Evolutionary conservation across 37 sponge, comb jelly and placozoan genomes (phyloP).

Genomic region (Eunapius fragilis): DNA sequence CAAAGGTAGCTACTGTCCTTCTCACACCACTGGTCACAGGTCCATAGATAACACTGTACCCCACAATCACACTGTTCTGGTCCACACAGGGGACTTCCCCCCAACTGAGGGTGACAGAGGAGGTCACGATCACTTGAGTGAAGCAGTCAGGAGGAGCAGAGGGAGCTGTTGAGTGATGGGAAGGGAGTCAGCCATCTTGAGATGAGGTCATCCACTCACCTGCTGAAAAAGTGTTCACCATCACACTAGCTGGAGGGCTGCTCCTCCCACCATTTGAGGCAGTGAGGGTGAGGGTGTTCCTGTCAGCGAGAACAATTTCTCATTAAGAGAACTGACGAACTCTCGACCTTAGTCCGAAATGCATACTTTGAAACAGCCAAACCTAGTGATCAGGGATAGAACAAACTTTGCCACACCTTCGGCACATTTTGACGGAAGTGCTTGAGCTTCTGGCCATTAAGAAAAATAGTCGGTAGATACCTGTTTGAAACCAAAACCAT

Average conservation of each 20-base stretch:
- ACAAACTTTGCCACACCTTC: too few relatives aligned
- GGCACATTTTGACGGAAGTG: too few relatives aligned
- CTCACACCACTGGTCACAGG: background rate
- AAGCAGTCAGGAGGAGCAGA: background rate
- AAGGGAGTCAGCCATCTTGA: too few relatives aligned
- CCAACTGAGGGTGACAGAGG: slow-evolving; percentile 25
- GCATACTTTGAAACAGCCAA: too few relatives aligned
- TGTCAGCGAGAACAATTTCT: too few relatives aligned
- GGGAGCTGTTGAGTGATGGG: slow-evolving; percentile 11
- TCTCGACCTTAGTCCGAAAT: too few relatives aligned
- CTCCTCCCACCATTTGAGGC: slow-evolving; percentile 41
- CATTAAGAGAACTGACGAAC: too few relatives aligned
- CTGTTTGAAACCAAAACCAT: too few relatives aligned
- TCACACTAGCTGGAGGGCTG: slow-evolving; percentile 2
- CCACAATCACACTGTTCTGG: slow-evolving; percentile 26
- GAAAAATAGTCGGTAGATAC: too few relatives aligned
- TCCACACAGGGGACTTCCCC: slow-evolving; percentile 13
- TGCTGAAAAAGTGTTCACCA: slow-evolving; percentile 1
- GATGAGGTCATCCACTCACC: slow-evolving; percentile 1
- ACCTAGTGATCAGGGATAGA: too few relatives aligned
- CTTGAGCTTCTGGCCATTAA: too few relatives aligned
- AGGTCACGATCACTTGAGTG: background rate
- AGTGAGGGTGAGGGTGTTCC: slow-evolving; percentile 19
- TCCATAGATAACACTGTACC: slow-evolving; percentile 33
- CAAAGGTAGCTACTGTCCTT: background rate